phyloP scores from a whole-genome alignment of 2,888 invertebrate genomes.

The Meteorus cinctellus region DNA sequence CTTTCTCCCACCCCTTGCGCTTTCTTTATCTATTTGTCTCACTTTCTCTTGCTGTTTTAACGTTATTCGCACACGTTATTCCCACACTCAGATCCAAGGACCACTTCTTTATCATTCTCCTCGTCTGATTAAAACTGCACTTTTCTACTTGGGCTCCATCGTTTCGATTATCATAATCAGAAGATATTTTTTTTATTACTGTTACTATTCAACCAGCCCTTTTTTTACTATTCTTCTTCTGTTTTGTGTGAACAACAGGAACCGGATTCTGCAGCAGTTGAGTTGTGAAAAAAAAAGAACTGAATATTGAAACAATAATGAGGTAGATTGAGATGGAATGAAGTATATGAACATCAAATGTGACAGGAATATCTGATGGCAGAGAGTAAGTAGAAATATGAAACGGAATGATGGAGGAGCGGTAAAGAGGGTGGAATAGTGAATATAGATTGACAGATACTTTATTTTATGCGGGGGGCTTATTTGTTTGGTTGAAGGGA shows the following conservation, averaged over 20 bases:
- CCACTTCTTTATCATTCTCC: background rate
- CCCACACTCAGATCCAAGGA: background rate
- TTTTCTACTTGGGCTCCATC: slow-evolving; percentile 20
- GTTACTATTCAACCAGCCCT: background rate
- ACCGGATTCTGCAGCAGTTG: background rate
- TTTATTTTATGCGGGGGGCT: background rate
- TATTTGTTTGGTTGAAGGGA: too few species aligned
- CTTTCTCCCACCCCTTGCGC: background rate
- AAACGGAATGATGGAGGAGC: background rate
- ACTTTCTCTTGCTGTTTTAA: background rate
- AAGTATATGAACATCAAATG: background rate
- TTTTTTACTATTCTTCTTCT: background rate
- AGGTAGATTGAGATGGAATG: background rate
- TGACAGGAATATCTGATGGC: too few species aligned
- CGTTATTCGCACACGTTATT: background rate
- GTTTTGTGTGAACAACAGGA: too few species aligned
- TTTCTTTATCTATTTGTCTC: background rate
- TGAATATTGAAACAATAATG: background rate
- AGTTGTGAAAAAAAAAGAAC: background rate
- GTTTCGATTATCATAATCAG: slow-evolving; percentile 28
- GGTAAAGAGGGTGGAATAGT: background rate
- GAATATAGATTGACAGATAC: background rate
- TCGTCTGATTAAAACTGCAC: slow-evolving; percentile 30
- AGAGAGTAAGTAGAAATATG: background rate
- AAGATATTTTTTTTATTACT: background rate